These are phyloP conservation scores for Lasioglossum oenotherae DNA, from an alignment of 2,888 invertebrate species.

Conservation along the genomic window DNA sequence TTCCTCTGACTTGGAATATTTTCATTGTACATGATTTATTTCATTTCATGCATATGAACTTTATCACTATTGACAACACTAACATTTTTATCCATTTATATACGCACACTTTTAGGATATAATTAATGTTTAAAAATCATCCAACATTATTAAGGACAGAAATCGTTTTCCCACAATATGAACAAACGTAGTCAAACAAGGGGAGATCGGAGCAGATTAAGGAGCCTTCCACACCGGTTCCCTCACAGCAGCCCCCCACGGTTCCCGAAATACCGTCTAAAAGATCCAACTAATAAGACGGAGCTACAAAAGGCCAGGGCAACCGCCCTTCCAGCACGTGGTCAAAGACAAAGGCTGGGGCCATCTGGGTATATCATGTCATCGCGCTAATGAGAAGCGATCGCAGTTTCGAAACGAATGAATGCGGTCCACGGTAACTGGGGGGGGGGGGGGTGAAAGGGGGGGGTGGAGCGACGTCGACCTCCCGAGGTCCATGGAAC, in stretches of 20 bases:
- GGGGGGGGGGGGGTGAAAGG: neutral
- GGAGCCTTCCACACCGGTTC: neutral
- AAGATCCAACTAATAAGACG: conserved; percentile 15
- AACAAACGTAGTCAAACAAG: neutral
- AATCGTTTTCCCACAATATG: neutral
- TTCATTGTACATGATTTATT: neutral
- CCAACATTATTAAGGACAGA: too few species aligned
- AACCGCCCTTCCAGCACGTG: conserved; percentile 15
- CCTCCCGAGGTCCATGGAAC: conserved; percentile 52
- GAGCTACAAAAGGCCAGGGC: neutral
- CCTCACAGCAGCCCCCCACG: neutral
- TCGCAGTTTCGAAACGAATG: conserved; percentile 35
- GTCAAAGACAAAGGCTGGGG: conserved; percentile 1
- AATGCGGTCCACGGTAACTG: conserved; percentile 17
- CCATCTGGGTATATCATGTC: conserved; percentile 30
- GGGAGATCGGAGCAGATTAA: neutral
- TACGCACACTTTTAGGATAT: too few species aligned
- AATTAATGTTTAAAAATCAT: neutral
- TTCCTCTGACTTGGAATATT: neutral
- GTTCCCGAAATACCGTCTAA: neutral
- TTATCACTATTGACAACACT: neutral
- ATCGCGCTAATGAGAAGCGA: conserved; percentile 54
- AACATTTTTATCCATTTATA: neutral
- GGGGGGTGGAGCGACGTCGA: conserved; percentile 28
- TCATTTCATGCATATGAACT: too few species aligned